These are phyloP conservation scores for Todus mexicanus DNA, from an alignment of 2,797 vertebrate genomes.

Conservation along the genomic window DNA sequence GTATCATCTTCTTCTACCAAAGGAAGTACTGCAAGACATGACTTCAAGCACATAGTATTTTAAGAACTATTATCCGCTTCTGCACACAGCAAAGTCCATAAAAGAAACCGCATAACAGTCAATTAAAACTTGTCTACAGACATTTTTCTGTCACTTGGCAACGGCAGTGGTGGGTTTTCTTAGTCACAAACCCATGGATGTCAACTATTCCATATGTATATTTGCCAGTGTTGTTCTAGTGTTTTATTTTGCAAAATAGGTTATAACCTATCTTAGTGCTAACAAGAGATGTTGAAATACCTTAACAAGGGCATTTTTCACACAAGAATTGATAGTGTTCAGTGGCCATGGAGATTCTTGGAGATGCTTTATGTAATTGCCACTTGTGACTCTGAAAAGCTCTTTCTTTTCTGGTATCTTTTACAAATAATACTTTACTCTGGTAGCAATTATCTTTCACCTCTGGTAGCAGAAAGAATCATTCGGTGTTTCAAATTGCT, in stretches of 20 bases:
- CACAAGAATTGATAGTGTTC: background rate
- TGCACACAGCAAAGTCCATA: background rate
- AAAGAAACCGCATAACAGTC: background rate
- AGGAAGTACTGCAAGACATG: background rate
- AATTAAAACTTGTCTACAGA: background rate
- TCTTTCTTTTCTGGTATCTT: background rate
- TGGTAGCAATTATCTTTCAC: slow-evolving; percentile 21
- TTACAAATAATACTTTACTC: slow-evolving; percentile 6
- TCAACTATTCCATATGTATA: background rate
- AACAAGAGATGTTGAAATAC: background rate
- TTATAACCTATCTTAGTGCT: background rate
- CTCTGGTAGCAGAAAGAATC: background rate
- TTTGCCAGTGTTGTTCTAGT: background rate
- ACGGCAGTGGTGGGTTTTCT: background rate
- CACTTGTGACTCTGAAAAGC: slow-evolving; percentile 33
- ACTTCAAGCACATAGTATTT: background rate
- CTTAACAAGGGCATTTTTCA: background rate
- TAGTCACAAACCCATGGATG: background rate
- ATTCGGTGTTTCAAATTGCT: slow-evolving; percentile 6
- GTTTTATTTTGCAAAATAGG: background rate
- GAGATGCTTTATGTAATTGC: slow-evolving; percentile 10
- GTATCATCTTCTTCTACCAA: background rate
- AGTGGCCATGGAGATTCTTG: background rate
- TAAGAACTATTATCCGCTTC: background rate
- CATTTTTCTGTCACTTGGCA: background rate